A percentile compares a stretch with the other conserved stretches of the same genome.
Evolutionary conservation across 1,140 invertebrate genomes (phyloP).

Genomic region (Diprion similis): DNA sequence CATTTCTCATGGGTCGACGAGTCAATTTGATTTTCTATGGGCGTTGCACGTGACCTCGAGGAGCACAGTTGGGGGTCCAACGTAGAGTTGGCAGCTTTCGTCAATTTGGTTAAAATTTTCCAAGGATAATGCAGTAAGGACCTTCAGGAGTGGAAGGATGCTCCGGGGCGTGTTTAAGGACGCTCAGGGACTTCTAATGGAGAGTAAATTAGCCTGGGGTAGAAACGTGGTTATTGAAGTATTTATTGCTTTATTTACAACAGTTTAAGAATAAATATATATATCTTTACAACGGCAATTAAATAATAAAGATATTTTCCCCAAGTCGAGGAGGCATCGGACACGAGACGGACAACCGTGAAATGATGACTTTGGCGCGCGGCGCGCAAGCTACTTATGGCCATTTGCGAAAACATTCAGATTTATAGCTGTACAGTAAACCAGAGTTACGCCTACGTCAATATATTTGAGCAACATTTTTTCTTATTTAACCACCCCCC

Average conservation of each 20-base stretch:
- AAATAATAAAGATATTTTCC: neutral
- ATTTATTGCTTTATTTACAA: neutral
- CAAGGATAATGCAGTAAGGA: neutral
- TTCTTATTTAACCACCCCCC: slow-evolving; percentile 1
- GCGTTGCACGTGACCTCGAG: neutral
- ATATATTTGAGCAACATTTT: neutral
- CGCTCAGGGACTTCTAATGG: neutral
- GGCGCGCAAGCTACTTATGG: neutral
- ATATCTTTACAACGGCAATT: neutral
- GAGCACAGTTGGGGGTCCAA: too few species aligned
- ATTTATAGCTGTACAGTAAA: neutral
- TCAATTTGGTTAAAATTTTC: neutral
- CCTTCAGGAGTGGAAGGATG: too few species aligned
- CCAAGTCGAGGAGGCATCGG: too few species aligned
- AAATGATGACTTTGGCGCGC: too few species aligned
- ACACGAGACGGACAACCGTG: too few species aligned
- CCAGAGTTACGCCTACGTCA: neutral
- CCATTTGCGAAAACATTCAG: neutral
- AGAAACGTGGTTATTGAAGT: neutral
- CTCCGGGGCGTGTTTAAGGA: neutral
- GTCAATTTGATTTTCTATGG: neutral
- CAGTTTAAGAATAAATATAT: neutral
- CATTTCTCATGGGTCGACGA: neutral
- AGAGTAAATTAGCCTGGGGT: neutral
- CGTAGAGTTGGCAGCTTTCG: neutral